Evolutionary conservation across 1,140 invertebrate species (phyloP), one percentile per base, ranked within the genome.

Genomic region (Dendrolimus punctatus): DNA sequence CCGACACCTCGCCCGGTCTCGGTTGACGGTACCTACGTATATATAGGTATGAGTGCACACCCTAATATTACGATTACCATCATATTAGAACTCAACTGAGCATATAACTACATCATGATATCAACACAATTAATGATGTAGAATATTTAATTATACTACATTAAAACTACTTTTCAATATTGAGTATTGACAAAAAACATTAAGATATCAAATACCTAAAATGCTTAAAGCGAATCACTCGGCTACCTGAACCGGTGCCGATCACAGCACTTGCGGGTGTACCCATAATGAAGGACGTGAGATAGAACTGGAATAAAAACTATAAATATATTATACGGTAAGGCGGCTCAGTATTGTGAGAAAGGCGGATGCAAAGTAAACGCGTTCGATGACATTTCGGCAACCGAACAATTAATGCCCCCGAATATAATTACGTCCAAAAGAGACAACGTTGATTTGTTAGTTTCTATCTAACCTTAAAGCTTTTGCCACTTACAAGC

Each of bases 181-280:
- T 64, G 75, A 73, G 66, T 68, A 76, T 77, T 71, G 70, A 66
- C 61, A 78, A 81, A 76, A 76, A 68, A 54, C 66, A 75, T 81
- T 66, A 64, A 76, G 66, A 76, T 74, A 73, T 80, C 73, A 62
- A 79, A 81, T 81, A 77, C 76, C 77, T 82, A 82, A 80, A 79
- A 77, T 81, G 68, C 77, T 68, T 70, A 63, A 73, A 74, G 72
- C 66, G 66, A 75, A 74, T 68, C 62, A 66, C 64, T 60, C 69
- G 65, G 73, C 82, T 85, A 85, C 82, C 82, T 85, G 82, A 72
- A 76, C 67, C 72, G 76, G 69, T 79, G 75, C 68, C 74, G 69
- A 68, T 51, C 59, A 61, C 65, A 72, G 66, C 72, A 82, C 76
- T 78, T 71, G 70, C 70, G 73, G 64, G 1, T 23, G 23, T 23